Evolutionary conservation across 1,140 invertebrate genomes (phyloP), one percentile per base, ranked within the genome.

Genomic region (Danaus melanippus): DNA sequence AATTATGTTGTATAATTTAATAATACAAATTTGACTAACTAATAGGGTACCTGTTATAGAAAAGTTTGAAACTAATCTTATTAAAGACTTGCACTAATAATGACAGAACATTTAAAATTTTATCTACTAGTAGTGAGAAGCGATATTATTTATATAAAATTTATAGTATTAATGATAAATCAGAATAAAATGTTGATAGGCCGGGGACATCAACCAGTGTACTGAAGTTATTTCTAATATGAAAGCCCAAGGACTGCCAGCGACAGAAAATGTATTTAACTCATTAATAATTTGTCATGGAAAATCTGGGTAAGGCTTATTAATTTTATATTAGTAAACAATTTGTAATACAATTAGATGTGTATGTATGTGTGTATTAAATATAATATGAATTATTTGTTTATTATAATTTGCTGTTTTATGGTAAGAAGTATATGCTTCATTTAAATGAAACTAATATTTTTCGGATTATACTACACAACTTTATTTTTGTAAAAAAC

Each of bases 171-270:
- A 32, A 32, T 32, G 21, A 7, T 32, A 15, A 15, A 1, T 15
- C 15, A 15, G 15, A 15, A 15, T 15, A 15, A 15, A 15, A 15
- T 15, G 15, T 15, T 15, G 15, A 32, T 42, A 90, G 86, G 70
- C 73, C 8, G 91, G 91, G 40, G 88, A 91, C 67, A 77, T 91
- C 12, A 84, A 90, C 55, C 87, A 90, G 66, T 88, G 90, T 11
- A 87, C 84, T 15, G 86, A 89, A 65, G 87, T 92, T 8, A 77
- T 92, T 41, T 81, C 89, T 47, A 85, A 86, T 55, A 92, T 92
- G 90, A 91, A 92, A 67, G 63, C 79, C 12, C 73, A 84, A 57
- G 70, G 79, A 9, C 60, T 91, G n/a, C 79, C 88, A 21, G 78
- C 90, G 1, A 90, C 88, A 66, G 90, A 91, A 71, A 71, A 64